These are phyloP conservation scores for Drosophila lacicola DNA, from an alignment of 2,888 invertebrate genomes.

Conservation along the genomic window DNA sequence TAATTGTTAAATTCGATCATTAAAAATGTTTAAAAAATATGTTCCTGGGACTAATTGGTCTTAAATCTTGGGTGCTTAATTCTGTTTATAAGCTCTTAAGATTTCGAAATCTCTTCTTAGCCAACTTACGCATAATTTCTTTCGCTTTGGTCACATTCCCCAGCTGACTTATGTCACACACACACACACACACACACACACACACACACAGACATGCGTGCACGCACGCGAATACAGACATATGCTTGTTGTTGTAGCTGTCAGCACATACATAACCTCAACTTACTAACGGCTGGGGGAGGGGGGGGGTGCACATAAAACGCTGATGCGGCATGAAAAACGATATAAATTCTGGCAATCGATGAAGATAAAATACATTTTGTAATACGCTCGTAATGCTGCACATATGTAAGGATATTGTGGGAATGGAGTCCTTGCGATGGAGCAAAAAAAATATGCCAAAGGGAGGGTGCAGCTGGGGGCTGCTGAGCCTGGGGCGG, in stretches of 20 bases:
- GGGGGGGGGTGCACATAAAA: slow-evolving; percentile 52
- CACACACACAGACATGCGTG: background rate
- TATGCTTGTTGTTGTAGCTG: slow-evolving; percentile 59
- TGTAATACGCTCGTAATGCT: slow-evolving; percentile 71
- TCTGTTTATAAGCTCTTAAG: slow-evolving; percentile 8
- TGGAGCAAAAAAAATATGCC: slow-evolving; percentile 4
- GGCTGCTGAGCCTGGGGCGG: background rate
- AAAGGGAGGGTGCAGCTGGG: background rate
- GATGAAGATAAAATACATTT: slow-evolving; percentile 83
- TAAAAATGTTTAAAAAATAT: background rate
- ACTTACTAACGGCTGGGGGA: slow-evolving; percentile 24
- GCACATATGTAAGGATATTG: slow-evolving; percentile 22
- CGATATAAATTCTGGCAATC: slow-evolving; percentile 82
- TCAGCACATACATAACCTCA: slow-evolving; percentile 70
- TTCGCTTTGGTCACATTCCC: slow-evolving; percentile 42
- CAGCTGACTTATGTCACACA: slow-evolving; percentile 60
- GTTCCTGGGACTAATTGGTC: background rate
- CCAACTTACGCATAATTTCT: slow-evolving; percentile 33
- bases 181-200: slow-evolving; percentile 9
- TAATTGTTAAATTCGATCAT: too few relatives aligned
- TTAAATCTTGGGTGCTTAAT: slow-evolving; percentile 3
- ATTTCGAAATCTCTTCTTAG: slow-evolving; percentile 30
- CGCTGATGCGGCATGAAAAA: slow-evolving; percentile 79
- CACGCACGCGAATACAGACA: slow-evolving; percentile 16
- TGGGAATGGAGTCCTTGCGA: slow-evolving; percentile 3